Base-by-base conservation (phyloP, 2,797 vertebrate genomes). In the Neoniphon sammara region DNA sequence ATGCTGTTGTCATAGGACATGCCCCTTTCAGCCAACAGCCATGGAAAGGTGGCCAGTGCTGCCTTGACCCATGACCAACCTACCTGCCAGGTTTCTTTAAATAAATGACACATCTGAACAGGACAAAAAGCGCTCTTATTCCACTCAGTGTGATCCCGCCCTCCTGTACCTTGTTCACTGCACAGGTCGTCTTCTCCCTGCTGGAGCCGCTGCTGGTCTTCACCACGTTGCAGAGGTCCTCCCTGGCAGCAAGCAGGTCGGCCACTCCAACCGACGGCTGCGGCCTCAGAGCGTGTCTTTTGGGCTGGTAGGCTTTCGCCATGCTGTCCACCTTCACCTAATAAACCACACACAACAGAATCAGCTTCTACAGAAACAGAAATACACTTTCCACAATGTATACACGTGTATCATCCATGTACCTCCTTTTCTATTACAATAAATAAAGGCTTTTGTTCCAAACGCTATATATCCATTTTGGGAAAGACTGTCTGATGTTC, bases 301-400 rank as follows among this genome's bases (percentile, higher is more conserved):
- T 95, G 2, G 97, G 96, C 91, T 99, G 97, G 85, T 99, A 99
- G 65, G 93, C 96, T 66, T 87, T 92, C 15, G 98, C 97, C 94
- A 99, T 98, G 56, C 94, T 94, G 92, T 99, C 98, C 86, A 95
- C 96, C 91, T 91, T 97, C 60, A 93, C 92, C 98, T 99, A 72
- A 68, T 67, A 18, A 62, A 58, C 36, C 7, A 61, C 10, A 20
- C 0, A 14, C 1, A 5, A 50, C 30, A 8, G 14, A 9, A 55
- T 31, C 20, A 0, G 27, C n/a, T 23, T 36, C 21, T 20, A 17
- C 15, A 17, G 44, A 46, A 17, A 46, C 44, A 17, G 44, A 42
- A 12, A 42, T 14, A 42, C 39, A 42, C 39, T 42, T 14, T 12
- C 11, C 39, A 42, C 9, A 9, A 36, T 9, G 34, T 36, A 6